Evolutionary conservation across 2,797 vertebrate species (phyloP).

Genomic region (Paramormyrops hopkinsi): DNA sequence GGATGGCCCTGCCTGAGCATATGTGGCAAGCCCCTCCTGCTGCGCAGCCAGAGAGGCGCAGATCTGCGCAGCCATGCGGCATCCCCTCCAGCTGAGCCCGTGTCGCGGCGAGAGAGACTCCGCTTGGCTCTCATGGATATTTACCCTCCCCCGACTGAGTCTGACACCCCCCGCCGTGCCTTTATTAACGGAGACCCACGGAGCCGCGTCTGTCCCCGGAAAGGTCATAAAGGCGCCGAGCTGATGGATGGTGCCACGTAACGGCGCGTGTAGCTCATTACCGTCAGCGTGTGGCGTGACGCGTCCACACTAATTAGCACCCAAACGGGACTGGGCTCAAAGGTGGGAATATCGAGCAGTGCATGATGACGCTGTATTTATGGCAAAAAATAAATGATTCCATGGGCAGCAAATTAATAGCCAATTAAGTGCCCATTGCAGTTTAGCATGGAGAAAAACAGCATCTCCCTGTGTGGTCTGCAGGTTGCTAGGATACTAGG

Average conservation of each 20-base stretch:
- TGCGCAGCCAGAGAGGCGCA: neutral
- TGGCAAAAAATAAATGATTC: conserved; percentile 25
- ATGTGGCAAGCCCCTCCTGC: neutral
- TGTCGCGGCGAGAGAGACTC: neutral
- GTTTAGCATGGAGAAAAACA: conserved; percentile 20
- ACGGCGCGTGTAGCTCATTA: neutral
- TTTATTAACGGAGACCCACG: conserved; percentile 7
- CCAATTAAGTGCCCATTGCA: conserved; percentile 28
- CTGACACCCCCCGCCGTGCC: neutral
- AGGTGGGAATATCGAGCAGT: conserved; percentile 20
- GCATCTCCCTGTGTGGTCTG: conserved; percentile 38
- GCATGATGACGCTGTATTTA: conserved; percentile 17
- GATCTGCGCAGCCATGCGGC: conserved; percentile 2
- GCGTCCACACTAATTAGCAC: conserved; percentile 22
- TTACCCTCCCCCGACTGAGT: neutral
- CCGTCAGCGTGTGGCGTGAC: neutral
- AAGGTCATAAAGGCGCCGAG: neutral
- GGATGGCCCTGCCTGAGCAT: neutral
- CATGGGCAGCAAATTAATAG: conserved; percentile 29
- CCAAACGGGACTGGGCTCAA: neutral
- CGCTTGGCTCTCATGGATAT: neutral
- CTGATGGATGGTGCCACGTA: neutral
- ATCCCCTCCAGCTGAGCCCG: neutral
- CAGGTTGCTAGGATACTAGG: conserved; percentile 94
- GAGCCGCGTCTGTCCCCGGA: neutral